Conservation (phyloP, 2,113 vertebrate species). For the Callospermophilus lateralis region DNA sequence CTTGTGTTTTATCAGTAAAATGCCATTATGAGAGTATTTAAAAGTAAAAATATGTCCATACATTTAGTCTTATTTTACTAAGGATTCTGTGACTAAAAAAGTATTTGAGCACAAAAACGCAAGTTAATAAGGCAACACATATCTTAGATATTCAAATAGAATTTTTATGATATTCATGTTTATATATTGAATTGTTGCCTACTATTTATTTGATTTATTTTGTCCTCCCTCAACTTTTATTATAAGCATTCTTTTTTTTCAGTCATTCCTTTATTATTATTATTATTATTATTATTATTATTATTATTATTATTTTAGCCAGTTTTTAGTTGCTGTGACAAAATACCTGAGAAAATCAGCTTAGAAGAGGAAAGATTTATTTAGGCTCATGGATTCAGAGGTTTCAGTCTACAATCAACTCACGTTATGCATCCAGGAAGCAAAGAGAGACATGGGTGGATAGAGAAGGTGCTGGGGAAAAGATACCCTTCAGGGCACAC, state of each 20-base stretch:
- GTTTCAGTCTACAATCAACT: no score
- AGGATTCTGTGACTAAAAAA: not conserved
- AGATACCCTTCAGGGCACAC: no score
- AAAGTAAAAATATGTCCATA: not conserved
- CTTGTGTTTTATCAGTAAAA: not conserved
- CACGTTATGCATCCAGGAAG: no score
- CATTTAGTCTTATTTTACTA: not conserved
- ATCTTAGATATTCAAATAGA: not conserved
- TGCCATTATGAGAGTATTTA: not conserved
- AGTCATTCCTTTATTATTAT: no score
- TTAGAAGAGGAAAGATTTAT: no score
- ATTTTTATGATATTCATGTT: not conserved
- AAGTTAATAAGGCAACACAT: not conserved
- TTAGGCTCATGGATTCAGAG: no score
- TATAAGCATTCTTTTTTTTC: not conserved
- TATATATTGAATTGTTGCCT: not conserved
- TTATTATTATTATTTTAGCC: no score
- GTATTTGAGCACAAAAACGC: not conserved
- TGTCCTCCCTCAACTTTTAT: not conserved
- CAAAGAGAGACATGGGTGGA: no score
- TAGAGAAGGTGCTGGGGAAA: no score
- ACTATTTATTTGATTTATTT: not conserved
- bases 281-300: no score
- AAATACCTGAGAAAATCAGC: no score
- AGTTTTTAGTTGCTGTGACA: no score